phyloP scores from a whole-genome alignment of 2,113 vertebrate species.

The Dipodomys stephensi region DNA sequence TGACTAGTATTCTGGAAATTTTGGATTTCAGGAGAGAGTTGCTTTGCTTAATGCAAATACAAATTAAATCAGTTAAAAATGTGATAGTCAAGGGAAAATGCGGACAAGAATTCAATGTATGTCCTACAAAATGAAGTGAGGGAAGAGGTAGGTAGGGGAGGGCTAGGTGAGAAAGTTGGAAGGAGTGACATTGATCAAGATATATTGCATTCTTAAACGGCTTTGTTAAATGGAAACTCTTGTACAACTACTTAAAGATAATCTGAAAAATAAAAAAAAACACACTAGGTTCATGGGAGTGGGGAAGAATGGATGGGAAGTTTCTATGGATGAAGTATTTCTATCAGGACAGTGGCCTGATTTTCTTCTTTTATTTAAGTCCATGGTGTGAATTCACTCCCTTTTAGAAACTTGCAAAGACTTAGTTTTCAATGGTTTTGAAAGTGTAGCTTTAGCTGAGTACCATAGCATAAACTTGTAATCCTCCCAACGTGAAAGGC shows the following conservation, averaged over 20 bases:
- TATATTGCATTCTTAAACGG: too few relatives aligned
- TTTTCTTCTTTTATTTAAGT: background rate
- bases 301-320: rapidly evolving
- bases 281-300: background rate
- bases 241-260: too few relatives aligned
- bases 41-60: background rate
- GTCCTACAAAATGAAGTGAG: too few relatives aligned
- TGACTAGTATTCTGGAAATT: background rate
- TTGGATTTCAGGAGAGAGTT: background rate
- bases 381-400: background rate
- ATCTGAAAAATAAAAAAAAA: too few relatives aligned
- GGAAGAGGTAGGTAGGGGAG: too few relatives aligned
- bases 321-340: rapidly evolving
- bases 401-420: background rate
- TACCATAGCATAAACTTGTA: too few relatives aligned
- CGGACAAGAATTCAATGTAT: too few relatives aligned
- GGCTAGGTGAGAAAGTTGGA: too few relatives aligned
- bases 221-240: too few relatives aligned
- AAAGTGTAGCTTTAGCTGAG: background rate
- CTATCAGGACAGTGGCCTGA: rapidly evolving
- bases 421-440: background rate
- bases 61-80: background rate
- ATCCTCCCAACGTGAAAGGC: too few relatives aligned
- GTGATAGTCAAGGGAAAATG: background rate
- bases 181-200: too few relatives aligned